Evolutionary conservation across 2,797 vertebrate genomes (phyloP), one percentile per base, ranked within the genome.

Genomic region (Thripadectes ignobilis): DNA sequence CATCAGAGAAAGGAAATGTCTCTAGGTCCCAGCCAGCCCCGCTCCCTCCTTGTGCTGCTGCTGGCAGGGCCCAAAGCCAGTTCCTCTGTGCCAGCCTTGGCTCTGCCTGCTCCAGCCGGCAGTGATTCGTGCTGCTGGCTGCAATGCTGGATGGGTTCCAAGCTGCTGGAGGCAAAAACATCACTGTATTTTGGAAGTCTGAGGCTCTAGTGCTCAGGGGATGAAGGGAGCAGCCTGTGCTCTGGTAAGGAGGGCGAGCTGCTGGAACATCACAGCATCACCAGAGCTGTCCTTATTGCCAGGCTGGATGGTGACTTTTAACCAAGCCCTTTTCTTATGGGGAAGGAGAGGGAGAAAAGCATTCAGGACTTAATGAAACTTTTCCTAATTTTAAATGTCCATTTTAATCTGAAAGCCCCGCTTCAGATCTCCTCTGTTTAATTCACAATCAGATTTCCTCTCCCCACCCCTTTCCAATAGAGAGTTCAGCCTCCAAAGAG

Each of bases 151-250:
- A 19, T 1, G 20, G 10, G 2, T 27, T 82, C 71, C 61, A 76
- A 52, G n/a, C 67, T 88, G 78, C 75, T 66, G 62, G 59, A 29
- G 45, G 49, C 14, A 19, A 54, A 83, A 71, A n/a, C 30, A 36
- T 21, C 34, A 26, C 41, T 9, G 0, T 6, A 0, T 6, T 71
- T 51, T 34, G 43, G 63, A 67, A 45, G 8, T 39, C 69, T 30
- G 46, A 58, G 34, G n/a, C 27, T 62, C 1, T 2, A 30, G 76
- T 14, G 59, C 36, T 46, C 11, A 1, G 29, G 34, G 69, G 22
- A 17, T 4, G 12, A 84, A 39, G n/a, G 48, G 72, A 85, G 32
- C 59, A 80, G 76, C 55, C 54, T 22, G 57, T 1, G 3, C 17
- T 48, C 66, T 19, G 49, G 65, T 52, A 86, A 34, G 15, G 68